Evolutionary conservation across 2,113 vertebrate species (phyloP).

Genomic region (Canis aureus): DNA sequence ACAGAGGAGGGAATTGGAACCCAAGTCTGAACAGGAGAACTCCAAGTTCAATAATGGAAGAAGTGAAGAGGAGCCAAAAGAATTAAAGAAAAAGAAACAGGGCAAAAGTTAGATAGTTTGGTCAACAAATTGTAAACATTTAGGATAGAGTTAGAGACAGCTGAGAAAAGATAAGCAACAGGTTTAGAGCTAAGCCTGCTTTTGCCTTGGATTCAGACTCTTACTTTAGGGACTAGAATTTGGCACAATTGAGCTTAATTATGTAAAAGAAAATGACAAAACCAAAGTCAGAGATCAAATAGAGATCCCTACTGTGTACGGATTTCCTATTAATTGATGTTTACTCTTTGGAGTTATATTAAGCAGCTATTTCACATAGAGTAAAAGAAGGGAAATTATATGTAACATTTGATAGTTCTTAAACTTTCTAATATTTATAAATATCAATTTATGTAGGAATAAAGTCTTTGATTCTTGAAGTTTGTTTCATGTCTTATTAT

Average conservation of each 20-base stretch:
- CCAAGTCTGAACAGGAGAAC: not conserved
- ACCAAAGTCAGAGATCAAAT: slow-evolving; percentile 27
- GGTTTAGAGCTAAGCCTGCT: not conserved
- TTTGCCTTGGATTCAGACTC: not conserved
- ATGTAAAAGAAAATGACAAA: slow-evolving; percentile 38
- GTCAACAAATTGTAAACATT: not conserved
- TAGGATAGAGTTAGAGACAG: not conserved
- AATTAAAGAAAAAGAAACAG: not conserved
- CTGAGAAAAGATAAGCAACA: not conserved
- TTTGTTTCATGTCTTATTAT: not conserved
- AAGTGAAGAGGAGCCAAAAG: not conserved
- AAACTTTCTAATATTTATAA: slow-evolving; percentile 11
- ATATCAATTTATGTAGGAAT: not conserved
- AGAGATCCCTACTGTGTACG: not conserved
- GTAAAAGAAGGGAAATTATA: not conserved
- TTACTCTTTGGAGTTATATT: not conserved
- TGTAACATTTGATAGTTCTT: not conserved
- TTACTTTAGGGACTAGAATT: not conserved
- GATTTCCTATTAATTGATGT: not conserved
- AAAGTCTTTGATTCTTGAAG: not conserved
- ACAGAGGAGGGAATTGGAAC: not conserved
- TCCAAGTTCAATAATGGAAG: not conserved
- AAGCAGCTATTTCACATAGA: not conserved
- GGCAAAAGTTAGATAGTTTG: not conserved
- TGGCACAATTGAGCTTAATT: not conserved